Evolutionary conservation across 2,113 vertebrate genomes (phyloP).

Genomic region (Mus spicilegus): DNA sequence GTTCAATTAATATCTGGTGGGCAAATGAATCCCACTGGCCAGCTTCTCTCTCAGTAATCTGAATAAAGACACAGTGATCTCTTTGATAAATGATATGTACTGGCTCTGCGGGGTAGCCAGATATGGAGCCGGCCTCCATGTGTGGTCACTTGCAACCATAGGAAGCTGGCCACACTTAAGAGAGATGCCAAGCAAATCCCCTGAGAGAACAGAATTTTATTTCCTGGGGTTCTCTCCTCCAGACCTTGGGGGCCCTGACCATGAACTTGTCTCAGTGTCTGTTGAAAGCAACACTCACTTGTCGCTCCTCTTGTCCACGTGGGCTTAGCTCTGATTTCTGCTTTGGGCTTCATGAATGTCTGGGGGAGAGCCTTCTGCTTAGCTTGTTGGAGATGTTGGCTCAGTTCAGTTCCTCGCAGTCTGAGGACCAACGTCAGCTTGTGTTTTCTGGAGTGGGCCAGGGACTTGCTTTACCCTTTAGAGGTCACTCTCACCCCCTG

Average conservation of each 20-base stretch:
- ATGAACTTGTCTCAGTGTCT: neutral
- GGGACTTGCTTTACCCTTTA: neutral
- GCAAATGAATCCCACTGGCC: neutral
- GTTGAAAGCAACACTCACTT: neutral
- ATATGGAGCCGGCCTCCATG: neutral
- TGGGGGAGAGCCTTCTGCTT: neutral
- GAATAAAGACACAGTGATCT: neutral
- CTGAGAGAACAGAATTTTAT: neutral
- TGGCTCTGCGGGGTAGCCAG: neutral
- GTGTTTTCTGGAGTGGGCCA: neutral
- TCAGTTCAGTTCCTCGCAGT: neutral
- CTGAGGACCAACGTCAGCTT: neutral
- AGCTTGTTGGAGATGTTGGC: neutral
- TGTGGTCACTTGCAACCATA: neutral
- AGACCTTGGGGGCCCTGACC: neutral
- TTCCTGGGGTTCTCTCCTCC: neutral
- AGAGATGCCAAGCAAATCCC: neutral
- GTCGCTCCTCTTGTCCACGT: neutral
- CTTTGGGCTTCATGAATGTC: neutral
- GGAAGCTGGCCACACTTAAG: neutral
- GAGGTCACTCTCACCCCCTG: neutral
- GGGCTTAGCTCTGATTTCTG: neutral
- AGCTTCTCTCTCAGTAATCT: conserved; percentile 23
- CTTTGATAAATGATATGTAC: neutral
- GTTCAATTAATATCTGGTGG: neutral